Evolutionary conservation across 2,797 vertebrate genomes (phyloP), one percentile per base, ranked within the genome.

Genomic region (Alosa sapidissima): DNA sequence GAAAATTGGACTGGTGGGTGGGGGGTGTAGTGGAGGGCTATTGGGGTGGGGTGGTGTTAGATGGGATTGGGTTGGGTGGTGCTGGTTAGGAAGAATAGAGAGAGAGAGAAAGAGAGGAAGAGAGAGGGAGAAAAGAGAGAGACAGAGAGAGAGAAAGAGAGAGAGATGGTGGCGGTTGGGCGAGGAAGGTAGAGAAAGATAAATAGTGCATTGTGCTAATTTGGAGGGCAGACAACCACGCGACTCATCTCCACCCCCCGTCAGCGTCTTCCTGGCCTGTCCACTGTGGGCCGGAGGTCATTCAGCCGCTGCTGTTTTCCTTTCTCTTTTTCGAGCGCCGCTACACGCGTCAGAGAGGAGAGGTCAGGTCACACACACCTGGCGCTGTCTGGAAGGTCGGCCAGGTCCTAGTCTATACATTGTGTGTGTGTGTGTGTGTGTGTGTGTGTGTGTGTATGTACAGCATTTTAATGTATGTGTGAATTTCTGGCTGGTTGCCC

Each of bases 131-230:
- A 10, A 41, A n/a, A 28, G 28, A 52, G 51, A n/a, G 19, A 28
- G 28, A 52, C 51, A n/a, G 19, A 16, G 55, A n/a, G 55, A 16
- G 55, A n/a, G 5, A 16, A 19, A 58, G 19, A 16, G 19, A 58
- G 19, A 21, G 52, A 16, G 14, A 24, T 4, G 54, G 81, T 48
- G 48, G 48, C 81, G 68, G 65, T 51, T 58, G 85, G 81, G 89
- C 65, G 47, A 83, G 81, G 83, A 82, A 72, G 87, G 89, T 89
- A 41, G 4, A 41, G 85, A 91, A 87, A 91, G 82, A 87, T 87
- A 91, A 91, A 90, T 87, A 89, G 82, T 85, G 62, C 81, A 84
- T 81, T 81, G 87, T 91, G 89, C 89, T 89, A 90, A 91, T 91
- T 91, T 88, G 87, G 81, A 87, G 84, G 84, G 87, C 83, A 81